Base-by-base conservation (phyloP, 2,797 vertebrate genomes). In the Onychomys leucogaster region DNA sequence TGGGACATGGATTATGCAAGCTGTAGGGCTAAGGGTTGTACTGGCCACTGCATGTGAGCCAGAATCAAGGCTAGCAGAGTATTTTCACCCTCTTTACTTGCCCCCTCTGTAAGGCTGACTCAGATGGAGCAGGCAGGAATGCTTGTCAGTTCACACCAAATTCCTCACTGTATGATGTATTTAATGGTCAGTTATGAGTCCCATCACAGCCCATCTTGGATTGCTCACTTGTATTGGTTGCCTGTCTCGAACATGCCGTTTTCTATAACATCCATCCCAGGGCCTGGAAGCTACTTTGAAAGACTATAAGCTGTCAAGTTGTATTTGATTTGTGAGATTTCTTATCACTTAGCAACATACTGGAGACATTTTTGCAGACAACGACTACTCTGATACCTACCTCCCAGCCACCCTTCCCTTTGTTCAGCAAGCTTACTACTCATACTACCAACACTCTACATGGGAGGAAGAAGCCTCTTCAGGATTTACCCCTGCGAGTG, bases 331-430 rank as follows among this genome's bases (percentile, higher is more conserved):
- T 85, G 78, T 77, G 76, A 86, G 89, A 49, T 94, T 86, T 52
- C 69, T 96, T 95, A 95, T 91, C 85, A 84, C 1, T 97, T 92
- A 84, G 81, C 90, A 97, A 95, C 1, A 12, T 59, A 61, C 34
- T 93, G 32, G 80, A 97, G 86, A 65, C n/a, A n/a, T 86, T 90
- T 96, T 96, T 93, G 87, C 77, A 90, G 61, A 95, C 88, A 92
- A 27, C 49, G 71, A 93, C 14, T 23, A 3, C 43, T 21, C 46
- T 43, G 17, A 75, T 88, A 75, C n/a, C 75, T 69, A 91, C 41
- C 49, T 69, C 88, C 57, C 25, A 80, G 49, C 78, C 73, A 65
- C 83, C 49, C 87, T 94, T 82, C 29, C 55, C 46, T 91, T 92
- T 90, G 69, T 95, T 93, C 77, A 94, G 81, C 27, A 93, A 87